phyloP scores from a whole-genome alignment of 2,888 invertebrate genomes.

The Caenorhabditis sp. region DNA sequence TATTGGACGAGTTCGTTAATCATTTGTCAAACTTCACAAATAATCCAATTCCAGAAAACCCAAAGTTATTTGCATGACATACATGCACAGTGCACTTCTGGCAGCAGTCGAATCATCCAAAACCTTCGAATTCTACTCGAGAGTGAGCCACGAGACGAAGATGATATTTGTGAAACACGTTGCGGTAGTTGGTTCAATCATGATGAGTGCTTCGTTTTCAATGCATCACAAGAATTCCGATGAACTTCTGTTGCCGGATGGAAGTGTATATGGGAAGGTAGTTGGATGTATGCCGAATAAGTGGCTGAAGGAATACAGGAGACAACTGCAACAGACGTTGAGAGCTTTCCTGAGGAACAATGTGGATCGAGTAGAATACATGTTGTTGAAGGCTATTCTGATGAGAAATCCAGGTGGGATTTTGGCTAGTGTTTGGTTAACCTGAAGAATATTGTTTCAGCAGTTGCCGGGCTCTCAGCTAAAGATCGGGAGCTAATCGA shows the following conservation, averaged over 20 bases:
- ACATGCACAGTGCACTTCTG: slow-evolving; percentile 41
- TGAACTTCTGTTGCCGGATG: slow-evolving; percentile 27
- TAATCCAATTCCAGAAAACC: slow-evolving; percentile 10
- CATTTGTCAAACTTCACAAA: too few relatives aligned
- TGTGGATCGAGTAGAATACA: slow-evolving; percentile 51
- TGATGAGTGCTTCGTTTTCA: slow-evolving; percentile 44
- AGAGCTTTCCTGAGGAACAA: slow-evolving; percentile 39
- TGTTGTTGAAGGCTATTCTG: slow-evolving; percentile 43
- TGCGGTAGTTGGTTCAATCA: slow-evolving; percentile 38
- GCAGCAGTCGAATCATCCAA: slow-evolving; percentile 36
- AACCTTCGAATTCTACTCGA: slow-evolving; percentile 25
- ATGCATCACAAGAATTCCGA: slow-evolving; percentile 42
- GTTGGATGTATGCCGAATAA: slow-evolving; percentile 10
- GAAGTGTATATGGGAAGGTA: slow-evolving; percentile 20
- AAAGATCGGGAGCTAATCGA: slow-evolving; percentile 36
- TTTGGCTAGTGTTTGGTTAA: neutral
- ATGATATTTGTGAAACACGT: slow-evolving; percentile 36
- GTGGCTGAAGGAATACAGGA: slow-evolving; percentile 1
- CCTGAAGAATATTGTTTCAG: slow-evolving; percentile 11
- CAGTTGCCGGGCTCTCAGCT: slow-evolving; percentile 1
- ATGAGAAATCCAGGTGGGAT: slow-evolving; percentile 23
- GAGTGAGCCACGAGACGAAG: slow-evolving; percentile 11
- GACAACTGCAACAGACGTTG: slow-evolving; percentile 39
- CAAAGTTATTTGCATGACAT: slow-evolving; percentile 25
- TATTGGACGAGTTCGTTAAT: slow-evolving; percentile 2